Percentiles rank a stretch among this genome's conserved stretches.
Evolutionary conservation across 92 coral and sea anemone genomes (phyloP).

Genomic region (Pocillopora meandrina): DNA sequence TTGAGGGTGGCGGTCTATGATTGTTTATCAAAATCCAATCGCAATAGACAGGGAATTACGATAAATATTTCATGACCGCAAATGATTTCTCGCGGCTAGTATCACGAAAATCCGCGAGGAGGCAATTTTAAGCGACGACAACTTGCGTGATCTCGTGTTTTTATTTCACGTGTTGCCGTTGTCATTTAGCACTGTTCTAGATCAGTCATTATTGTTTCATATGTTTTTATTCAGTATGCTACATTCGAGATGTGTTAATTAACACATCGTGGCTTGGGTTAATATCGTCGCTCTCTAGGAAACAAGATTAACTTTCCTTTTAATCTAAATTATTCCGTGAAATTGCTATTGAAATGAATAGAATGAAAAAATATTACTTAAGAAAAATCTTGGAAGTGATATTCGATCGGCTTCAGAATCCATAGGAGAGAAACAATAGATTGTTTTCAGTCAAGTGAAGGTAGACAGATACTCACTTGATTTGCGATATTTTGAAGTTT

Average conservation of each 20-base stretch:
- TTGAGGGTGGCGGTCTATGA: background rate
- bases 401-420: background rate
- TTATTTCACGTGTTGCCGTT: background rate
- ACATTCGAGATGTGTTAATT: background rate
- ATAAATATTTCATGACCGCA: slow-evolving; percentile 12
- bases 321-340: background rate
- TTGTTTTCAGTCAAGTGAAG: background rate
- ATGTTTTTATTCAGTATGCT: background rate
- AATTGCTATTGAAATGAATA: background rate
- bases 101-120: background rate
- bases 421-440: background rate
- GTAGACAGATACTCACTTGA: background rate
- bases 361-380: background rate
- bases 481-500: background rate
- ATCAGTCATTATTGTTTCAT: background rate
- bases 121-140: background rate
- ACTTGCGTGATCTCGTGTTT: background rate
- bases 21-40: background rate
- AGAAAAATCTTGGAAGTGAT: background rate
- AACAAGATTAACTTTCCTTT: background rate
- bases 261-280: background rate
- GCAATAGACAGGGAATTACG: background rate
- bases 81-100: background rate
- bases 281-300: background rate
- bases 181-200: background rate